Percentiles rank a stretch among this genome's conserved stretches.
These are phyloP conservation scores for Gobionotothen gibberifrons DNA, from an alignment of 2,797 vertebrate genomes.

Conservation along the genomic window DNA sequence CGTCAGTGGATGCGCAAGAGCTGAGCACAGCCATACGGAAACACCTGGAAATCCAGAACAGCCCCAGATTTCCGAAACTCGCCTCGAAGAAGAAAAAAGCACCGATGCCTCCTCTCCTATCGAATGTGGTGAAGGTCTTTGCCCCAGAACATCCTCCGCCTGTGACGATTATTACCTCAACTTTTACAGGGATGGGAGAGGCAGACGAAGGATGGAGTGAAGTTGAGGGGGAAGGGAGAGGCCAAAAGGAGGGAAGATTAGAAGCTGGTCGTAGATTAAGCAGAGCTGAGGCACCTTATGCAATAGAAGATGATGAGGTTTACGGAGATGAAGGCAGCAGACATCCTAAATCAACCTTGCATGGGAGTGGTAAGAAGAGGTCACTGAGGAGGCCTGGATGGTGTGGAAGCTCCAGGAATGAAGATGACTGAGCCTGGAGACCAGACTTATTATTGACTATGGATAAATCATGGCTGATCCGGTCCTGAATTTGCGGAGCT, in stretches of 20 bases:
- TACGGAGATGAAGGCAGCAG: conserved; percentile 32
- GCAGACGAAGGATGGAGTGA: background rate
- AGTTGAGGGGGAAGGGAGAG: background rate
- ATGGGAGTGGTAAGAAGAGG: conserved; percentile 68
- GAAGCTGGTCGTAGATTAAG: conserved; percentile 14
- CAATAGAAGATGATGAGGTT: conserved; percentile 36
- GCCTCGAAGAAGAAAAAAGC: conserved; percentile 76
- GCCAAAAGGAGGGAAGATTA: conserved; percentile 17
- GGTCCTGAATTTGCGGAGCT: conserved; percentile 9
- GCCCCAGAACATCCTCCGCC: conserved; percentile 28
- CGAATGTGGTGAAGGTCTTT: conserved; percentile 25
- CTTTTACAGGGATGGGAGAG: conserved; percentile 20
- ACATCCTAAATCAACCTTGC: conserved; percentile 4
- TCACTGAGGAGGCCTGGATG: conserved; percentile 88
- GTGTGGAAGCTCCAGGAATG: conserved; percentile 85
- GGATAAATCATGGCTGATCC: background rate
- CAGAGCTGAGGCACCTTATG: conserved; percentile 27
- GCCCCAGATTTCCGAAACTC: conserved; percentile 56
- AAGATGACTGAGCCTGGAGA: conserved; percentile 81
- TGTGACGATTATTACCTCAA: background rate
- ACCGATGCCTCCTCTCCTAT: conserved; percentile 54
- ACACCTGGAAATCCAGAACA: conserved; percentile 92
- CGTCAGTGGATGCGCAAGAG: conserved; percentile 90
- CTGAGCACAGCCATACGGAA: conserved; percentile 91
- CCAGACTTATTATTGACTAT: background rate